Conservation (phyloP, 2,797 vertebrate genomes). For the Fistularia commersonii region DNA sequence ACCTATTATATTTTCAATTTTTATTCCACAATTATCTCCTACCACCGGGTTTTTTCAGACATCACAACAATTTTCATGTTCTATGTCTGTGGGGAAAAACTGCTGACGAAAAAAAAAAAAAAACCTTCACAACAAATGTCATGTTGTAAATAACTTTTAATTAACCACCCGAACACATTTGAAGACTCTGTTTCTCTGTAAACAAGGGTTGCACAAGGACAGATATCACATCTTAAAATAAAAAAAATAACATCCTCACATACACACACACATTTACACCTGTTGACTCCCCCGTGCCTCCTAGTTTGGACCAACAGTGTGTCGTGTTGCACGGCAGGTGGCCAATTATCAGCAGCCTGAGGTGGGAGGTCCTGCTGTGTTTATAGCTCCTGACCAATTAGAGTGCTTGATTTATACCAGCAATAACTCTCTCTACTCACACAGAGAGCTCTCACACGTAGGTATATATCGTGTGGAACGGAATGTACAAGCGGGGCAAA, state of each 20-base stretch:
- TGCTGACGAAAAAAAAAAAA: not conserved
- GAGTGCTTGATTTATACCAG: constrained; percentile 62
- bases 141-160: constrained; percentile 9
- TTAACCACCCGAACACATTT: constrained; percentile 7
- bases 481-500: constrained; percentile 10
- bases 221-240: not conserved
- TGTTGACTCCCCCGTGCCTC: constrained; percentile 46
- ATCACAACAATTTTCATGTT: not conserved
- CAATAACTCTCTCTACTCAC: constrained; percentile 45
- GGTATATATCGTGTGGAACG: constrained; percentile 15
- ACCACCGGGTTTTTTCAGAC: too few species aligned
- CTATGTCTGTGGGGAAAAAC: constrained; percentile 1
- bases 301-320: constrained; percentile 34
- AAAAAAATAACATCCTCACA: constrained; percentile 1
- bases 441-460: constrained; percentile 10
- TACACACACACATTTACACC: constrained; percentile 31
- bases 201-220: constrained; percentile 4
- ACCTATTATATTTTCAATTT: too few species aligned
- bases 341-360: constrained; percentile 66
- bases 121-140: constrained; percentile 1
- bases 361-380: constrained; percentile 55
- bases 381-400: constrained; percentile 69
- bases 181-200: not conserved
- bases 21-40: too few species aligned
- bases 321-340: constrained; percentile 42